Percentiles rank a stretch among this genome's conserved stretches.
These are phyloP conservation scores for Amphilophus citrinellus DNA, from an alignment of 2,113 vertebrate species.

Conservation along the genomic window DNA sequence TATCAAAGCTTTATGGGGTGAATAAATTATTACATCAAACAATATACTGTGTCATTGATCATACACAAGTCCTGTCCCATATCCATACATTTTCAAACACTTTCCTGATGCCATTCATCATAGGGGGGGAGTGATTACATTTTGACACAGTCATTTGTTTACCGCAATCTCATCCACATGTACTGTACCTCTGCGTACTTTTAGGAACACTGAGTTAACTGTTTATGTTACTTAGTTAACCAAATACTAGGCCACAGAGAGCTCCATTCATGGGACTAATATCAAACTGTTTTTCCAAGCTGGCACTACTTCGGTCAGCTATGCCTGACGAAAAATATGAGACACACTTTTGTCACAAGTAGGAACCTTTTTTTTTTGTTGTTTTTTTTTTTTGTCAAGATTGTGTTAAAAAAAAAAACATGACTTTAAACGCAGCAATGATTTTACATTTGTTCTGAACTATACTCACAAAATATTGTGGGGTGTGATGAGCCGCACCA, in stretches of 20 bases:
- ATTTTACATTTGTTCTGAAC: slow-evolving; percentile 28
- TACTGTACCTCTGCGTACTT: slow-evolving; percentile 66
- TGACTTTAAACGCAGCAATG: slow-evolving; percentile 4
- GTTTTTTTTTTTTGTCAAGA: slow-evolving; percentile 26
- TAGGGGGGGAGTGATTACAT: slow-evolving; percentile 68
- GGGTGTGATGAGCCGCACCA: slow-evolving; percentile 5
- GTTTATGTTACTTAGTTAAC: slow-evolving; percentile 23
- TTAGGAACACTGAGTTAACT: slow-evolving; percentile 41
- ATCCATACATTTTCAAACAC: slow-evolving; percentile 81
- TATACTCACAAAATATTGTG: slow-evolving; percentile 24
- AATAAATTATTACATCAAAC: slow-evolving; percentile 99
- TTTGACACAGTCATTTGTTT: slow-evolving; percentile 81
- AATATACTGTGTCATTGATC: slow-evolving; percentile 85
- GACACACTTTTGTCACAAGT: not conserved
- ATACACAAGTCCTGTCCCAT: slow-evolving; percentile 77
- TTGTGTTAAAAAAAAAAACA: not conserved
- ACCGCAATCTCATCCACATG: slow-evolving; percentile 63
- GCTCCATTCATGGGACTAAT: slow-evolving; percentile 8
- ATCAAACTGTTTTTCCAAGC: not conserved
- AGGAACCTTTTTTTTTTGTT: not conserved
- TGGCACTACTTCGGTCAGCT: not conserved
- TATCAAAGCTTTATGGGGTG: slow-evolving; percentile 99
- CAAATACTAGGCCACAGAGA: slow-evolving; percentile 21
- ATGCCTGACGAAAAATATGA: not conserved
- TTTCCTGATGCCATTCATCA: slow-evolving; percentile 76